A percentile compares a stretch with the other conserved stretches of the same genome.
Evolutionary conservation across 30 jellyfish, hydroid and myxozoan species (phyloP).

Genomic region (Chironex yamaguchii): DNA sequence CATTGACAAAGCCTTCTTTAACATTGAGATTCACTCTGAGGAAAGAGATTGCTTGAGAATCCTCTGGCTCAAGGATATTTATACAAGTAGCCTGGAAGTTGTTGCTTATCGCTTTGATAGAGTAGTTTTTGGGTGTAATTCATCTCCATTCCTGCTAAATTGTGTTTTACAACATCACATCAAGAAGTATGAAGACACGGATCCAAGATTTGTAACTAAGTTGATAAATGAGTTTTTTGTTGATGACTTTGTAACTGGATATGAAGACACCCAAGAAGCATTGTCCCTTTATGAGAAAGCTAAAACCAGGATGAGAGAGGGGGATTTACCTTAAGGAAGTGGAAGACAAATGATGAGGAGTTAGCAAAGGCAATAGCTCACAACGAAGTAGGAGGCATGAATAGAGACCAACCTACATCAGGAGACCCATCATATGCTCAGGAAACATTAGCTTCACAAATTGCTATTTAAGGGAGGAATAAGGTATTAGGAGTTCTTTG

Average conservation of each 20-base stretch:
- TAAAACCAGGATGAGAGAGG: slow-evolving; percentile 45
- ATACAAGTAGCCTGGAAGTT: too few species aligned
- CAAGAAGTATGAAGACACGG: slow-evolving; percentile 32
- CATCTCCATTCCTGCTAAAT: slow-evolving; percentile 23
- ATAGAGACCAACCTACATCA: background rate
- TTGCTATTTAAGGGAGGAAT: background rate
- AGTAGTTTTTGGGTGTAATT: slow-evolving; percentile 31
- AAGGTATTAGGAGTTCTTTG: slow-evolving; percentile 41
- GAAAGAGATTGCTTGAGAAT: slow-evolving; percentile 56
- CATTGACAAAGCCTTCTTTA: slow-evolving; percentile 39
- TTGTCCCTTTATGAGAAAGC: slow-evolving; percentile 52
- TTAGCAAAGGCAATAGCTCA: slow-evolving; percentile 29
- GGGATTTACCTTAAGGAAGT: slow-evolving; percentile 53
- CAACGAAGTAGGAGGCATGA: slow-evolving; percentile 6
- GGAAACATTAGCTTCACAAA: slow-evolving; percentile 19
- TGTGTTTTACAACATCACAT: slow-evolving; percentile 53
- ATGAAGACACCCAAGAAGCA: background rate
- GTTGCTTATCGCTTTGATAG: too few species aligned
- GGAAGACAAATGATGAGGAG: slow-evolving; percentile 53
- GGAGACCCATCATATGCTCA: slow-evolving; percentile 39
- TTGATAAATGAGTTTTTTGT: slow-evolving; percentile 50
- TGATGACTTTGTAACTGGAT: slow-evolving; percentile 39
- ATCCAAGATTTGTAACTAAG: slow-evolving; percentile 29
- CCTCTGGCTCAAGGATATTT: slow-evolving; percentile 49
- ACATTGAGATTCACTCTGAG: background rate